Conservation (phyloP, 2,113 vertebrate genomes). For the Procapra przewalskii region DNA sequence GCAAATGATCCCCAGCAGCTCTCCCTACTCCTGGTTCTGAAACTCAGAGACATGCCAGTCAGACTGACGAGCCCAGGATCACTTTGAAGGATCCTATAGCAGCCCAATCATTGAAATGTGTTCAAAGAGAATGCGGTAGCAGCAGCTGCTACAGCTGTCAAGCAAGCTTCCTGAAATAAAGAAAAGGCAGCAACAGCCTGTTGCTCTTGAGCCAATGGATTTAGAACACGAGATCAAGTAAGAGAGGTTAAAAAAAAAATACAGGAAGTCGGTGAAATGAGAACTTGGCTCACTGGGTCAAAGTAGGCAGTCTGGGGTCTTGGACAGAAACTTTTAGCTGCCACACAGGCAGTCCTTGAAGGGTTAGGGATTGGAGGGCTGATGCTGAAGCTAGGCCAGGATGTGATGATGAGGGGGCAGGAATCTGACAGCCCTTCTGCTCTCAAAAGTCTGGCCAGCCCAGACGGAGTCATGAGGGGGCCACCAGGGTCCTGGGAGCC, state of each 20-base stretch:
- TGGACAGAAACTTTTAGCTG: neutral
- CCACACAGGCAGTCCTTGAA: neutral
- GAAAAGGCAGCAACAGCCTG: neutral
- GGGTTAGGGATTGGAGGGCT: too few relatives aligned
- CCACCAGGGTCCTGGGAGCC: neutral
- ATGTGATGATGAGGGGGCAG: neutral
- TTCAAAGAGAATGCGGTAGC: neutral
- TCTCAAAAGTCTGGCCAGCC: neutral
- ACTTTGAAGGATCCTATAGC: neutral
- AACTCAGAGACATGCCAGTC: neutral
- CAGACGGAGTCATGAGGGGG: neutral
- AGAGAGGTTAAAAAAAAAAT: neutral
- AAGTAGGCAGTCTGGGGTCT: neutral
- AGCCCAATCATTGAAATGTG: neutral
- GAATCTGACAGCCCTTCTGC: fast-evolving
- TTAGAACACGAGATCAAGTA: neutral
- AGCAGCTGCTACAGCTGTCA: neutral
- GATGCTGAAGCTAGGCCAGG: neutral
- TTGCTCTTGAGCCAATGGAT: neutral
- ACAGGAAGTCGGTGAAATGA: neutral
- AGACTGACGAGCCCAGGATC: neutral
- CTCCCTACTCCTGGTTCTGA: neutral
- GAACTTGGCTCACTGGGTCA: neutral
- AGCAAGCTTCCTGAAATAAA: neutral
- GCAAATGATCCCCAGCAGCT: neutral